These are phyloP conservation scores for Phoeniculus purpureus DNA, from an alignment of 2,797 vertebrate species.

Conservation along the genomic window DNA sequence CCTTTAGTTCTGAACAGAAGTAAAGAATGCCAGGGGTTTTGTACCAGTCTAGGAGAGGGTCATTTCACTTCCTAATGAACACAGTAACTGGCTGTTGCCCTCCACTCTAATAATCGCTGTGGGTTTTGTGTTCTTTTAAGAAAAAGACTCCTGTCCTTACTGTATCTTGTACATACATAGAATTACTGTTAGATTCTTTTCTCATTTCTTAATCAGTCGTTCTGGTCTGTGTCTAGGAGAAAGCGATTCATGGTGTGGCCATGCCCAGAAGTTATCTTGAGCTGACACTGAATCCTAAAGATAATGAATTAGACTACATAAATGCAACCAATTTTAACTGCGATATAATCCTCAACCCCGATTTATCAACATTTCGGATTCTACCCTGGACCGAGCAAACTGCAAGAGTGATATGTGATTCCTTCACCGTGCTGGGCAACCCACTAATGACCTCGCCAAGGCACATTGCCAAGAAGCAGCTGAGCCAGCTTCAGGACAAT, in stretches of 20 bases:
- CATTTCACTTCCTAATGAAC: not conserved
- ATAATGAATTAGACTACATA: constrained; percentile 87
- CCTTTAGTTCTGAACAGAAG: not conserved
- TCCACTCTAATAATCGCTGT: not conserved
- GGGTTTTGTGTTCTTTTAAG: not conserved
- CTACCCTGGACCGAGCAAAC: constrained; percentile 92
- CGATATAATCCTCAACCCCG: constrained; percentile 90
- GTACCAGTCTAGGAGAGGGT: not conserved
- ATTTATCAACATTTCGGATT: constrained; percentile 87
- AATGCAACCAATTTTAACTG: constrained; percentile 86
- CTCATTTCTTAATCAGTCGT: not conserved
- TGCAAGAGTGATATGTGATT: constrained; percentile 92
- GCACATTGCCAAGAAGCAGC: constrained; percentile 88
- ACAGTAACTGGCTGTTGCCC: not conserved
- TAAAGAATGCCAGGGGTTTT: not conserved
- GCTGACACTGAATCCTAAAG: constrained; percentile 85
- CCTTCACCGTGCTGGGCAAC: constrained; percentile 85
- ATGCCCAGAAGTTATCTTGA: constrained; percentile 94
- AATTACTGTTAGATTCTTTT: not conserved
- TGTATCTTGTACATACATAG: not conserved
- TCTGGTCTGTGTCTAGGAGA: constrained; percentile 83
- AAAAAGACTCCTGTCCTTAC: not conserved
- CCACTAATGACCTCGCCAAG: constrained; percentile 89
- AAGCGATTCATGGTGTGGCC: constrained; percentile 86
- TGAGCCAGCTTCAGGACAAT: constrained; percentile 83